Conservation (phyloP, 2,888 invertebrate genomes). For the Trissolcus japonicus region DNA sequence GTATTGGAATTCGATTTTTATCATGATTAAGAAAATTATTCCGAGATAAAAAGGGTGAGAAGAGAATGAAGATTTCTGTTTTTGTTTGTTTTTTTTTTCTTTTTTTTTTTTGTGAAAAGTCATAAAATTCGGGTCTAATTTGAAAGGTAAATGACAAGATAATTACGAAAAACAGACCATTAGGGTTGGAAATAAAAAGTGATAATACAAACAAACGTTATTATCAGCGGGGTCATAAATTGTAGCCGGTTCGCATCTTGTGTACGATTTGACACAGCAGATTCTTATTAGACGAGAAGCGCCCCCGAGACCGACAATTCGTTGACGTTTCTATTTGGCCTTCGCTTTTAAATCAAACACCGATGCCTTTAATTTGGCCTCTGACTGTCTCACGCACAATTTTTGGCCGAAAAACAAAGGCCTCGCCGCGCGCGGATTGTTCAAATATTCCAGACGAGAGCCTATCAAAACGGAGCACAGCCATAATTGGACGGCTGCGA, state of each 20-base stretch:
- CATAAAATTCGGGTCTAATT: constrained; percentile 25
- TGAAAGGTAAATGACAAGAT: constrained; percentile 41
- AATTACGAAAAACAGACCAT: constrained; percentile 38
- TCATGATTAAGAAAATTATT: no score
- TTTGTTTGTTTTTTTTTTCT: no score
- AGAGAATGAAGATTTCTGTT: no score
- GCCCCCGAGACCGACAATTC: constrained; percentile 20
- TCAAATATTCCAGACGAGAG: constrained; percentile 59
- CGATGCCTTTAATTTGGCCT: constrained; percentile 48
- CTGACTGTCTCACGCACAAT: not conserved
- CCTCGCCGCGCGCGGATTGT: constrained; percentile 40
- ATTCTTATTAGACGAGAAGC: constrained; percentile 49
- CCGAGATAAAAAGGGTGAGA: no score
- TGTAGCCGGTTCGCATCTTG: constrained; percentile 44
- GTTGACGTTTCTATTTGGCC: constrained; percentile 51
- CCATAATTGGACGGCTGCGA: constrained; percentile 73
- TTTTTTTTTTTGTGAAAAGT: no score
- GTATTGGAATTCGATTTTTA: no score
- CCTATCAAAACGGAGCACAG: constrained; percentile 61
- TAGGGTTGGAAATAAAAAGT: constrained; percentile 37
- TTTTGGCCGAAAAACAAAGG: constrained; percentile 5
- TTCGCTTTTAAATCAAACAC: constrained; percentile 47
- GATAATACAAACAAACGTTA: constrained; percentile 48
- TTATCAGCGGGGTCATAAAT: constrained; percentile 50
- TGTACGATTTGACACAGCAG: constrained; percentile 50